These are phyloP conservation scores for Hirtodrosophila cameraria DNA, from an alignment of 2,888 invertebrate genomes.

Conservation along the genomic window DNA sequence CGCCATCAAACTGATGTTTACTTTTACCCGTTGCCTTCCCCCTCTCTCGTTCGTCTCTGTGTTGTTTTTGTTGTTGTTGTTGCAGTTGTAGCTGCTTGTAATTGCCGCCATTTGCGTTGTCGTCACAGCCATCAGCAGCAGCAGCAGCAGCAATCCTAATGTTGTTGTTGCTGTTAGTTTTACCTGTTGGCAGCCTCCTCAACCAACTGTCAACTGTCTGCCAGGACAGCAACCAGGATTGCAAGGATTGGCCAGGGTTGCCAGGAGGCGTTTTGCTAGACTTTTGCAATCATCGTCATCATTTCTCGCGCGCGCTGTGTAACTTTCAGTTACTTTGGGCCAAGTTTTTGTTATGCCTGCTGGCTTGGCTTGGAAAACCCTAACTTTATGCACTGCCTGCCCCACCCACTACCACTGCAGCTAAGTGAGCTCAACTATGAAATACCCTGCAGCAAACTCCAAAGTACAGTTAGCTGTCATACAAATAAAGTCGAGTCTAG, in stretches of 20 bases:
- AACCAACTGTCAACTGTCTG: constrained; percentile 46
- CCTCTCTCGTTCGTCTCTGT: constrained; percentile 11
- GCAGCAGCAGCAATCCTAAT: constrained; percentile 10
- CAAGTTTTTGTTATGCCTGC: constrained; percentile 68
- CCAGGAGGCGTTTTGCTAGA: constrained; percentile 19
- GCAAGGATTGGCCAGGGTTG: neutral
- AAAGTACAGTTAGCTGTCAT: neutral
- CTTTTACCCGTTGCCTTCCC: constrained; percentile 36
- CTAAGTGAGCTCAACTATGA: neutral
- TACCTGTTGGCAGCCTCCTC: constrained; percentile 50
- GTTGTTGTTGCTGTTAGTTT: constrained; percentile 46
- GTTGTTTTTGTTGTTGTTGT: constrained; percentile 41
- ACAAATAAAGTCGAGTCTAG: no score
- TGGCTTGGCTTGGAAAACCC: constrained; percentile 18
- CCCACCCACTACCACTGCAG: neutral
- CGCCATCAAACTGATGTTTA: constrained; percentile 71
- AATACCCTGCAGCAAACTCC: neutral
- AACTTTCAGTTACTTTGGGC: constrained; percentile 70
- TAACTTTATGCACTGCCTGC: no score
- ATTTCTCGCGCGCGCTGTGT: constrained; percentile 28
- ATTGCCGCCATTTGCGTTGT: constrained; percentile 77
- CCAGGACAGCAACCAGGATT: no score
- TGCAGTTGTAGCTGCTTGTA: constrained; percentile 58
- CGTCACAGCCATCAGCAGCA: constrained; percentile 32
- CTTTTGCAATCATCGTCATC: constrained; percentile 64